A percentile compares a stretch with the other conserved stretches of the same genome.
phyloP scores from a whole-genome alignment of 2,797 vertebrate genomes.

The Premnoplex brunnescens region DNA sequence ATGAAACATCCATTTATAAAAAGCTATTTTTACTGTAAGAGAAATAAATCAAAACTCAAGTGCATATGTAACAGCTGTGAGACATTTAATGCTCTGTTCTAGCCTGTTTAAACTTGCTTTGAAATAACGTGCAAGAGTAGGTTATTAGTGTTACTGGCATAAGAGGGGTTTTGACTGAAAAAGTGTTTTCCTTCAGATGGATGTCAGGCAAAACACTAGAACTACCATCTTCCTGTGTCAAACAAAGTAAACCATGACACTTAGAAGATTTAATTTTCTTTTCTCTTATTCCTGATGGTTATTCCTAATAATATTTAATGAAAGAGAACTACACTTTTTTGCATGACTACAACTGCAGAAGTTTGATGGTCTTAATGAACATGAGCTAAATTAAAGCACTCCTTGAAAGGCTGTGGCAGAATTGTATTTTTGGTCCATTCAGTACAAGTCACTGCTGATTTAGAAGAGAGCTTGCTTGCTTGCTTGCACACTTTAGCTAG shows the following conservation, averaged over 20 bases:
- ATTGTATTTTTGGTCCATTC: slow-evolving; percentile 20
- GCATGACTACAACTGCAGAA: neutral
- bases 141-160: neutral
- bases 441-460: slow-evolving; percentile 56
- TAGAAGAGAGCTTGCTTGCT: slow-evolving; percentile 24
- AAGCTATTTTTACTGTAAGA: neutral
- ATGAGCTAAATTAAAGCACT: neutral
- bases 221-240: neutral
- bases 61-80: neutral
- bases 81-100: neutral
- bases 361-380: neutral
- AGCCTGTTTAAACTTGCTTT: neutral
- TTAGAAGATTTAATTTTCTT: neutral
- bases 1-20: neutral
- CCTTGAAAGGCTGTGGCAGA: neutral
- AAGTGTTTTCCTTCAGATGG: neutral
- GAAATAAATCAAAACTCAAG: neutral
- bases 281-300: neutral
- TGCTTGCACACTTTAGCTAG: slow-evolving; percentile 58
- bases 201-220: neutral
- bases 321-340: neutral
- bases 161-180: neutral
- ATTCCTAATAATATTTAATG: neutral
- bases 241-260: neutral
- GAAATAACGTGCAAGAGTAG: neutral